Conservation (phyloP, 2,888 invertebrate genomes). For the Troilus luridus region DNA sequence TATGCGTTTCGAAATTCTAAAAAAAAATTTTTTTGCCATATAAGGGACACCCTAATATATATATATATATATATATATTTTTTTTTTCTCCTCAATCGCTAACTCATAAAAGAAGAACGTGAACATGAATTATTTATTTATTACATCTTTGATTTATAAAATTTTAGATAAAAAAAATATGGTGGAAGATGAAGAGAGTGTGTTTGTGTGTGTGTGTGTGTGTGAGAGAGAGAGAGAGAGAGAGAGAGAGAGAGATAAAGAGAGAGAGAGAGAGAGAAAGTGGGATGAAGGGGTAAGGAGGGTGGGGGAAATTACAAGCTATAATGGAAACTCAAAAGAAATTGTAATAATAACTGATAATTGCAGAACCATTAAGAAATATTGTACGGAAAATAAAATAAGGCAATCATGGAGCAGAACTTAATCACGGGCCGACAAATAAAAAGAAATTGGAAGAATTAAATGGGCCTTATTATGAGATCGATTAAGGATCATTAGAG, state of each 20-base stretch:
- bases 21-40: too few relatives aligned
- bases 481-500: slow-evolving; percentile 10
- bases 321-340: slow-evolving; percentile 25
- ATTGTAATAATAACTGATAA: slow-evolving; percentile 24
- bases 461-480: slow-evolving; percentile 7
- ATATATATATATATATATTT: too few relatives aligned
- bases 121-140: too few relatives aligned
- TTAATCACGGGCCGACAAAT: slow-evolving; percentile 32
- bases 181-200: too few relatives aligned
- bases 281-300: too few relatives aligned
- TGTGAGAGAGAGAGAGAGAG: neutral
- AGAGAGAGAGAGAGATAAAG: too few relatives aligned
- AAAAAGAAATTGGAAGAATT: slow-evolving; percentile 18
- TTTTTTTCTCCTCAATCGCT: too few relatives aligned
- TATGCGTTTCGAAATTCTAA: too few relatives aligned
- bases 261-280: neutral
- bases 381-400: slow-evolving; percentile 28
- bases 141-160: too few relatives aligned
- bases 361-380: slow-evolving; percentile 20
- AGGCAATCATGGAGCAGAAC: neutral
- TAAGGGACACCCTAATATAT: too few relatives aligned
- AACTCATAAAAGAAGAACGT: too few relatives aligned
- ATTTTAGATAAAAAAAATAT: too few relatives aligned
- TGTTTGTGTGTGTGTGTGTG: neutral
- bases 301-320: neutral